Evolutionary conservation across 2,888 invertebrate species (phyloP), one percentile per base, ranked within the genome.

Genomic region (Coleophora flavipennella): DNA sequence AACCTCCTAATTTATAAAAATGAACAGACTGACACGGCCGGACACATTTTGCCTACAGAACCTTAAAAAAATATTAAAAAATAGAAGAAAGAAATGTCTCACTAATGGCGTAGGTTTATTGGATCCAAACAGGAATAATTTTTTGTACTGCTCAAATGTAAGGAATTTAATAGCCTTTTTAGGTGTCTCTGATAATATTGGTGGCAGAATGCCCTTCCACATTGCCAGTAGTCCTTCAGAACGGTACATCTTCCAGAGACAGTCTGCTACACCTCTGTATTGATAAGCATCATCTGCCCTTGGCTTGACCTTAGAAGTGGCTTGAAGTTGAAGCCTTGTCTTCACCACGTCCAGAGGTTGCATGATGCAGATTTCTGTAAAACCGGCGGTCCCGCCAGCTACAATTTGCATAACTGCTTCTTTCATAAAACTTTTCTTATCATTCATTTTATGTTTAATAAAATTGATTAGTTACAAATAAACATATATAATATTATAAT

Each of bases 341-440:
- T 97, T 97, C 2, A 97, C 90, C 43, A 97, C 86, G 76, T 97
- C 97, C 66, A 97, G 79, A 0, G 97, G 97, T 77, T 97, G 97
- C 97, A 97, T 97, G 38, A 97, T 91, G 68, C 94, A 95, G 45
- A 97, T 95, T 87, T 97, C 97, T 36, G 96, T 89, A 73, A 97
- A 96, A 69, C 94, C 95, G 57, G 96, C 96, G 50, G 93, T 94
- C 40, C 96, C 96, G 45, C 96, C 96, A 45, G 96, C 92, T 35
- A 90, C 91, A 56, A 94, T 89, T 81, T 95, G 94, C 78, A 94
- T 91, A 1, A 88, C 88, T 39, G 91, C 93, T 70, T 93, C 89
- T 65, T 90, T 91, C 31, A 89, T 55, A 41, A 88, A 44, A 45
- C 67, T 74, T 48, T 84, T 77, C 35, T 78, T 45, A 35, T 84